Conservation (phyloP, 2,797 vertebrate species). For the Trematomus bernacchii region DNA sequence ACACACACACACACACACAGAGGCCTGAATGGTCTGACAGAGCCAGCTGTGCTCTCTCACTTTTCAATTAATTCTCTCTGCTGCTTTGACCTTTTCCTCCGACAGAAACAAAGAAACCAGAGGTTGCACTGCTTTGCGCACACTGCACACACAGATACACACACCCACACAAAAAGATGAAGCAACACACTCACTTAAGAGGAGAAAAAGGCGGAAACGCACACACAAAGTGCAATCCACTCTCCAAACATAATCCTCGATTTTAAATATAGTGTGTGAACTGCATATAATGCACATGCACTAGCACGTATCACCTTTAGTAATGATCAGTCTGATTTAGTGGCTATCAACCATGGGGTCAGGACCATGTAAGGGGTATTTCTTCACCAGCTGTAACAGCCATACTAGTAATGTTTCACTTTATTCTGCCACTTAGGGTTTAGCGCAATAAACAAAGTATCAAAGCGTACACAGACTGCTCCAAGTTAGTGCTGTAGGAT, state of each 20-base stretch:
- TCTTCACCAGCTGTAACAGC: too few species aligned
- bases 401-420: too few species aligned
- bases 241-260: neutral
- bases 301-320: neutral
- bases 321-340: neutral
- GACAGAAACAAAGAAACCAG: constrained; percentile 76
- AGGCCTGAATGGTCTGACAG: constrained; percentile 63
- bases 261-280: neutral
- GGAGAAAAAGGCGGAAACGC: too few species aligned
- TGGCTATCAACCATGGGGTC: neutral
- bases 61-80: constrained; percentile 85
- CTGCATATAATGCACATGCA: neutral
- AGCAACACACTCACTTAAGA: neutral
- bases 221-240: neutral
- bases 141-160: constrained; percentile 7
- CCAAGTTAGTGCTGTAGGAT: too few species aligned
- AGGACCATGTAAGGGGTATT: neutral
- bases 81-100: constrained; percentile 83
- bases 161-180: neutral
- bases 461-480: too few species aligned
- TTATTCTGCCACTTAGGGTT: too few species aligned
- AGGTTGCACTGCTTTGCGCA: constrained; percentile 30
- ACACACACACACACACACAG: constrained; percentile 7
- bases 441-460: too few species aligned
- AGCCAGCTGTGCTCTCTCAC: constrained; percentile 76